Evolutionary conservation across 2,888 invertebrate species (phyloP), one percentile per base, ranked within the genome.

Genomic region (Ophioninae sp.): DNA sequence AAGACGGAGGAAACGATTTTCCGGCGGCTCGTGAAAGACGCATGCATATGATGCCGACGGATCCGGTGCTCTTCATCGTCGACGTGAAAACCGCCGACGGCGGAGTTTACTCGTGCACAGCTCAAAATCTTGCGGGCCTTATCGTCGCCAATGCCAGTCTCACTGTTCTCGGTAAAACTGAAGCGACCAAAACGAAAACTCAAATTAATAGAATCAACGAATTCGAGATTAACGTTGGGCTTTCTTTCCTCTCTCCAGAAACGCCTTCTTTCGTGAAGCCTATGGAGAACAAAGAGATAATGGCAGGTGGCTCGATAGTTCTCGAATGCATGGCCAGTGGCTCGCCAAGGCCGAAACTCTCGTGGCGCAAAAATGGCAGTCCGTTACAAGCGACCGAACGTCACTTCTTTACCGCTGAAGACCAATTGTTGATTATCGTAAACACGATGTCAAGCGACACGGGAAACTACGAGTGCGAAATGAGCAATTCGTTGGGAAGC

Each of bases 91-190:
- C 96, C 0, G 95, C 95, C 56, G 99, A 99, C 91, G 96, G 97
- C 93, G 99, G 99, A 0, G 94, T 97, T 44, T 99, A 99, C 91
- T 98, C 97, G 73, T 99, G 99, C 93, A 98, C 96, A 8, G 99
- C 99, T 0, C 95, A 96, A 89, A 99, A 98, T 93, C 95, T 96
- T 64, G 99, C 98, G 17, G 99, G 99, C 0, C 95, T 95, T 76
- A 96, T 98, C 59, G 95, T 96, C 87, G 96, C 97, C 1, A 98
- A 98, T 94, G 97, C 97, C 30, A 96, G 97, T 22, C 94, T 99
- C 41, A 96, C 96, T 86, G 97, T 99, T 77, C 93, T 95, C 86
- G 94, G 94, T 94, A 90, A 88, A 87, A 86, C 64, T 37, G 37
- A 64, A 64, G 63, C 51, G n/a, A 22, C 37, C 7, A 20, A 69